Evolutionary conservation across 2,797 vertebrate genomes (phyloP), one percentile per base, ranked within the genome.

Genomic region (Ciconia nigra): DNA sequence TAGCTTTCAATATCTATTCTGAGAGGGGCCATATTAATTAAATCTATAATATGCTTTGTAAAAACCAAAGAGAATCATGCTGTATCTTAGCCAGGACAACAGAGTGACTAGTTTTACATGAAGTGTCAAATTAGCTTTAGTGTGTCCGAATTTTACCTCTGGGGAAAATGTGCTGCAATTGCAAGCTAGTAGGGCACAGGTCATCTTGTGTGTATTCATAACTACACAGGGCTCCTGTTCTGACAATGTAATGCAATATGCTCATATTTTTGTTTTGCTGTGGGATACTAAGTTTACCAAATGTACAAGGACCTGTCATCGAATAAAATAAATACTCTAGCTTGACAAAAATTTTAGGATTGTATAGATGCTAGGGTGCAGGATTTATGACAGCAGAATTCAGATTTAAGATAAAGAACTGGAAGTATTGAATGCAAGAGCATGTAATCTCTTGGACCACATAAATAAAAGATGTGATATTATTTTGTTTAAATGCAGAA

Each of bases 101-200:
- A 57, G 77, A 96, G 44, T 77, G 83, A 67, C 73, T 83, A 63
- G 90, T 82, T 95, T 92, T 87, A 94, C 83, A 87, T 77, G 63
- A 73, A 94, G 94, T 89, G 88, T 93, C 81, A 90, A 92, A 96
- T 92, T 92, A 95, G 44, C 29, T 97, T 92, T 83, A 67, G 33
- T 52, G 59, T 87, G 88, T 89, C 86, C 10, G 21, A 82, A 89
- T 95, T 92, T 91, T 84, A 90, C 89, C 90, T 89, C 87, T 87
- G 58, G 77, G 90, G 72, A 90, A 94, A 96, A 95, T 67, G 41
- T 84, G 83, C 78, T 93, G 78, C 93, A 90, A 37, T 73, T 89
- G 85, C 93, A 94, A 92, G 74, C 70, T 93, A 70, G 67, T 18
- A 85, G 86, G 93, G 86, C 88, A 95, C 41, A 90, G 92, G 95